phyloP scores from a whole-genome alignment of 2,113 vertebrate genomes.

The Actenoides lindsayi region DNA sequence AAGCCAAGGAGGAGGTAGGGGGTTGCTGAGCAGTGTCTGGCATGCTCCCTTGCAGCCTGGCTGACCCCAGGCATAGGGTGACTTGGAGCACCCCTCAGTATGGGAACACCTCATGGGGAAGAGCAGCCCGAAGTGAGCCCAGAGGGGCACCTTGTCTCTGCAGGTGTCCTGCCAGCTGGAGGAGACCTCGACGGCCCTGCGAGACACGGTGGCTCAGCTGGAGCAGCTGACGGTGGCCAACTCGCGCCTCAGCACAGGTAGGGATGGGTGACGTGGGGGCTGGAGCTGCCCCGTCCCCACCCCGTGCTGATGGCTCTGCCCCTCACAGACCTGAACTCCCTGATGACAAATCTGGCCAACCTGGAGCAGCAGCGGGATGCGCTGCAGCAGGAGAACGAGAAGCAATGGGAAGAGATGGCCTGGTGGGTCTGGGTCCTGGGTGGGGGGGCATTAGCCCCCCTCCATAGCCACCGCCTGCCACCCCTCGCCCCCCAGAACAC shows the following conservation, averaged over 20 bases:
- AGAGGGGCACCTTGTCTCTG: not conserved
- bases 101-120: not conserved
- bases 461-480: not conserved
- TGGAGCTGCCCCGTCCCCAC: not conserved
- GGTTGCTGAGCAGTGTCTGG: not conserved
- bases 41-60: not conserved
- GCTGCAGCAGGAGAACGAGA: slow-evolving; percentile 67
- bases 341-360: slow-evolving; percentile 55
- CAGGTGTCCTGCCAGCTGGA: slow-evolving; percentile 64
- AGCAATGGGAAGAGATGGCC: slow-evolving; percentile 35
- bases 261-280: accelerated
- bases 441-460: too few species aligned
- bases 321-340: slow-evolving; percentile 53
- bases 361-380: slow-evolving; percentile 72
- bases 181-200: slow-evolving; percentile 35
- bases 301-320: accelerated
- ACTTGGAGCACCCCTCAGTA: not conserved
- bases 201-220: not conserved
- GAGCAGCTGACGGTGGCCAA: slow-evolving; percentile 67
- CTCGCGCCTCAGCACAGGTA: slow-evolving; percentile 62
- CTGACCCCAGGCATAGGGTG: accelerated
- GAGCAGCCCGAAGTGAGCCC: not conserved
- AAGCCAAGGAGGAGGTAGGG: slow-evolving; percentile 37
- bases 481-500: accelerated
- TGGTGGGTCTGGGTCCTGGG: slow-evolving; percentile 47